Conservation (phyloP, 1,140 invertebrate genomes). For the Pentalonia nigronervosa region DNA sequence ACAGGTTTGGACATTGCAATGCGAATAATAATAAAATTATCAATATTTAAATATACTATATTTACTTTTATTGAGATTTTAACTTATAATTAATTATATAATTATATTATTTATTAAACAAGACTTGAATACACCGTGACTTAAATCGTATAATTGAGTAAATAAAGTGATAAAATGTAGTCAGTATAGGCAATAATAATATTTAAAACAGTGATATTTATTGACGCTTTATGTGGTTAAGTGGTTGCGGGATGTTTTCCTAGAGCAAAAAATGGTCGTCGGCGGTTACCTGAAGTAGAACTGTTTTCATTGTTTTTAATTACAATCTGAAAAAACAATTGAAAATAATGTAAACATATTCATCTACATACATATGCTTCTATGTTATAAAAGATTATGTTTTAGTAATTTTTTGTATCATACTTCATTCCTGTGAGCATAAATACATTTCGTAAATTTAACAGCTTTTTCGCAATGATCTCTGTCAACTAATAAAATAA, state of each 20-base stretch:
- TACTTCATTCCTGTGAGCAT: background rate
- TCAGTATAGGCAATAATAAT: background rate
- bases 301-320: background rate
- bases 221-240: background rate
- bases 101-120: background rate
- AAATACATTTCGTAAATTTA: slow-evolving; percentile 26
- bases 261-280: background rate
- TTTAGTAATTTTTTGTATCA: background rate
- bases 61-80: too few species aligned
- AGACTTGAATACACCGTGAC: background rate
- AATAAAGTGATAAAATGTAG: background rate
- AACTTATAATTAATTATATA: too few species aligned
- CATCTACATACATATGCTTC: background rate
- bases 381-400: background rate
- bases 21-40: background rate
- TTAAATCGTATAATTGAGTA: background rate
- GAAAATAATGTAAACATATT: background rate
- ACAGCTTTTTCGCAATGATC: slow-evolving; percentile 18
- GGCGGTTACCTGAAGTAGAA: background rate
- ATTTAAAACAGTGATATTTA: background rate
- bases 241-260: background rate
- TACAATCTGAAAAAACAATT: background rate
- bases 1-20: background rate
- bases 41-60: background rate
- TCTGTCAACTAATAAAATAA: background rate